Evolutionary conservation across 2,113 vertebrate species (phyloP), one percentile per base, ranked within the genome.

Genomic region (Myiagra hebetior): DNA sequence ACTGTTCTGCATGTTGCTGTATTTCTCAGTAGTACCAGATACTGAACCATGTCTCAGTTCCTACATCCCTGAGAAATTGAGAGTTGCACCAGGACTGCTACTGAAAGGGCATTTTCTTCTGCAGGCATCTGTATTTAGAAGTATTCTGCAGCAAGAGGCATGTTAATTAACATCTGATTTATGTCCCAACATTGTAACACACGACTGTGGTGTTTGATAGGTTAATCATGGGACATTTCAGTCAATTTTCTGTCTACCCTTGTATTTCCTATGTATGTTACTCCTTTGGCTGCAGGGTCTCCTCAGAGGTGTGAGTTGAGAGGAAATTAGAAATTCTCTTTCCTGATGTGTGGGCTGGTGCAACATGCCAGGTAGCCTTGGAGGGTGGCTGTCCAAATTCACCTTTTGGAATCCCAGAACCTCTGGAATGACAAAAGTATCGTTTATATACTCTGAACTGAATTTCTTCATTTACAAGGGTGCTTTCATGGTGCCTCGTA

Each of bases 361-460:
- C 59, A 67, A 4, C 9, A 8, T n/a, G 42, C 15, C 0, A 0
- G 5, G 10, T 68, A 17, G 22, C 37, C 30, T 39, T 50, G 33
- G 18, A 42, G 13, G 13, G 12, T 68, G 28, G 37, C 13, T 7
- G 12, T 31, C 27, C 50, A 76, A 85, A 55, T 2, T 82, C 37
- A 53, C 41, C 24, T 84, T 67, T 37, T 39, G 22, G 23, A 59
- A 83, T 74, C 19, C 37, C n/a, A 80, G 39, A 33, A 28, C 56
- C 4, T 52, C 72, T 0, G 0, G 17, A 33, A 46, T 47, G 60
- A 67, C 22, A 68, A n/a, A 10, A 3, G 11, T 30, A 30, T 44
- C 3, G 2, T 76, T 52, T 69, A 11, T 28, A 77, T 69, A 22
- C 15, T 78, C 60, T 46, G 35, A 77, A 77, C 12, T 47, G 9